phyloP scores from a whole-genome alignment of 1,140 invertebrate species.

The Heliothis virescens region DNA sequence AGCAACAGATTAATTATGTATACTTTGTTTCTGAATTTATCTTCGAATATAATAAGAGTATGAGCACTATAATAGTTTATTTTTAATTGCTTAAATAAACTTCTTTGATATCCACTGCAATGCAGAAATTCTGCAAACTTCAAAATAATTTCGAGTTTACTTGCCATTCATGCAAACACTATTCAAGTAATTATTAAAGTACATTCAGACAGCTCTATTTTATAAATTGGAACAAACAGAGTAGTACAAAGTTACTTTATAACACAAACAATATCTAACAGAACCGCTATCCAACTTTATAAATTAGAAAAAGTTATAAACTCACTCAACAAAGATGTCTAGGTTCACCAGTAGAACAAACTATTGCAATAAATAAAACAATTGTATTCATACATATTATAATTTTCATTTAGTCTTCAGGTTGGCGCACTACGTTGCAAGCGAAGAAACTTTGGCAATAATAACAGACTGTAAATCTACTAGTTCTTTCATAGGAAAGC shows the following conservation, averaged over 20 bases:
- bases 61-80: too few relatives aligned
- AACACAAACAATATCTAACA: slow-evolving; percentile 17
- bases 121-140: too few relatives aligned
- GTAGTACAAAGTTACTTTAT: slow-evolving; percentile 7
- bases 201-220: neutral
- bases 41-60: too few relatives aligned
- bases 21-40: too few relatives aligned
- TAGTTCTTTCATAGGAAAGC: slow-evolving; percentile 34
- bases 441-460: slow-evolving; percentile 38
- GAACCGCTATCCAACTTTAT: neutral
- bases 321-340: slow-evolving; percentile 15
- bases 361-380: slow-evolving; percentile 40
- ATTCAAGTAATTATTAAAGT: neutral
- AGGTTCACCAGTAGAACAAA: slow-evolving; percentile 18
- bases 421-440: slow-evolving; percentile 20
- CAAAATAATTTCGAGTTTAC: too few relatives aligned
- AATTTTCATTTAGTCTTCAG: slow-evolving; percentile 37
- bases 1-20: too few relatives aligned
- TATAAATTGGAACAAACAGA: neutral
- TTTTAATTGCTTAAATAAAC: too few relatives aligned
- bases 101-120: too few relatives aligned
- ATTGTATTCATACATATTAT: slow-evolving; percentile 40
- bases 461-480: slow-evolving; percentile 46
- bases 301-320: slow-evolving; percentile 33
- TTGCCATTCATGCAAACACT: too few relatives aligned